Conservation (phyloP, 2,888 invertebrate species). For the Calliopum simillimum region DNA sequence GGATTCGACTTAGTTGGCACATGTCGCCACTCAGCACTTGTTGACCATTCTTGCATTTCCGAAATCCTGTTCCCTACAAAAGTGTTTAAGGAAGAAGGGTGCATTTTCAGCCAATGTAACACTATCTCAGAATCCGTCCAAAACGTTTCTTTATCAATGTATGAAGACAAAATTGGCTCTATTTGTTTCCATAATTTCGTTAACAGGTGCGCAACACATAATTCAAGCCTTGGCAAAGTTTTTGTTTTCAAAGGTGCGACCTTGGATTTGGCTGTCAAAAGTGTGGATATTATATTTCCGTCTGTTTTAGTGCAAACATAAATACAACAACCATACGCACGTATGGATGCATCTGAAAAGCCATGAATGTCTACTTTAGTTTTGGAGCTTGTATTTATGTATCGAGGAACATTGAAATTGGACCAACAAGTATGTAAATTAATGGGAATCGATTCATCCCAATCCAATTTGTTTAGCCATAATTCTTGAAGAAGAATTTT, state of each 20-base stretch:
- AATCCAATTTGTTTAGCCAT: neutral
- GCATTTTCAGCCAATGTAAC: constrained; percentile 29
- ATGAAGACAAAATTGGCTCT: too few species aligned
- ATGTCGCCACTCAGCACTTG: too few species aligned
- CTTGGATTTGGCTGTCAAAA: too few species aligned
- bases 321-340: neutral
- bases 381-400: too few species aligned
- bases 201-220: too few species aligned
- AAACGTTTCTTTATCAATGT: constrained; percentile 3
- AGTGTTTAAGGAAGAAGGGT: constrained; percentile 5
- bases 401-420: too few species aligned
- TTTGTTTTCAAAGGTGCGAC: too few species aligned
- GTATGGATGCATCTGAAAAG: too few species aligned
- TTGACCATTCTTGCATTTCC: neutral
- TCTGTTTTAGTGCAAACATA: too few species aligned
- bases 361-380: neutral
- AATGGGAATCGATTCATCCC: neutral
- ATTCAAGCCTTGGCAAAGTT: too few species aligned
- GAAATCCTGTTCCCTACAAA: constrained; percentile 20
- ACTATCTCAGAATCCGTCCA: constrained; percentile 31
- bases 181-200: too few species aligned
- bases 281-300: too few species aligned
- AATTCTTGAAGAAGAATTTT: neutral
- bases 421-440: neutral
- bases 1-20: neutral